Evolutionary conservation across 2,797 vertebrate genomes (phyloP).

Genomic region (Sebastolobus altivelis): DNA sequence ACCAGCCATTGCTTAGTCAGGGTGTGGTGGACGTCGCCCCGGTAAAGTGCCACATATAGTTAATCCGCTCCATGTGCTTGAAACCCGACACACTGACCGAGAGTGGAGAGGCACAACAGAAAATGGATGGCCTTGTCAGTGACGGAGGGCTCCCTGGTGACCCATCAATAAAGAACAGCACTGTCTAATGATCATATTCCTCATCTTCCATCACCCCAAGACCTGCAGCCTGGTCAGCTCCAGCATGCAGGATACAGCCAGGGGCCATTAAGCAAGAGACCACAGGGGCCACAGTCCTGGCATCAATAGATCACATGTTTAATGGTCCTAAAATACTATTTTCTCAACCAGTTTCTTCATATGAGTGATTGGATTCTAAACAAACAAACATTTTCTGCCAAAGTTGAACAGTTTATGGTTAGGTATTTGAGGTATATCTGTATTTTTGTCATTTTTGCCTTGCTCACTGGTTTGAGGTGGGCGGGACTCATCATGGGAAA

Average conservation of each 20-base stretch:
- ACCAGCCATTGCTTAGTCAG: constrained; percentile 39
- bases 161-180: constrained; percentile 54
- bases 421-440: background rate
- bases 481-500: background rate
- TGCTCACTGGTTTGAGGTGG: background rate
- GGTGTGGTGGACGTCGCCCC: constrained; percentile 62
- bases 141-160: constrained; percentile 76
- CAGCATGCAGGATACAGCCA: constrained; percentile 18
- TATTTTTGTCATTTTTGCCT: background rate
- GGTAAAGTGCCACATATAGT: constrained; percentile 57
- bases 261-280: constrained; percentile 3
- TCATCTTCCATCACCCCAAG: constrained; percentile 42
- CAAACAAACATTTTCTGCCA: background rate
- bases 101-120: constrained; percentile 53
- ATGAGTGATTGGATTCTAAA: background rate
- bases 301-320: background rate
- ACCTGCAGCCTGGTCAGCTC: constrained; percentile 27
- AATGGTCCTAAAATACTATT: background rate
- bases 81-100: constrained; percentile 71
- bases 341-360: background rate
- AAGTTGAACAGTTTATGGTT: background rate
- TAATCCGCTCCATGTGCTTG: constrained; percentile 83
- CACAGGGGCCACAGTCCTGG: constrained; percentile 11
- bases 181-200: constrained; percentile 55
- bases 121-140: constrained; percentile 53